Conservation (phyloP, 2,888 invertebrate species). For the Nomada flava region DNA sequence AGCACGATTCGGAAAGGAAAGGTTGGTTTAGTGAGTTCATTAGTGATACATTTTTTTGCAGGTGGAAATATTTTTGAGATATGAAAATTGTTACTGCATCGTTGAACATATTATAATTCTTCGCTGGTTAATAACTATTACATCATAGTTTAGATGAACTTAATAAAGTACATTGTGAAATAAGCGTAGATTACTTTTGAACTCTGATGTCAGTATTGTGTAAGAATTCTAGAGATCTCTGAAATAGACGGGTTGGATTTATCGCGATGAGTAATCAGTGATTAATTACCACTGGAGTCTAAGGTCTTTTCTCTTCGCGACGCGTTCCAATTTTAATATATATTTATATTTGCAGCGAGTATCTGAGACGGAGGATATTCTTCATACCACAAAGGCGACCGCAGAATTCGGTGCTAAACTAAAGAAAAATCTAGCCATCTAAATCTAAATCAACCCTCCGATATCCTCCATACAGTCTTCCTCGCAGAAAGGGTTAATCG, state of each 20-base stretch:
- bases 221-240: slow-evolving; percentile 1
- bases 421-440: too few relatives aligned
- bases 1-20: too few relatives aligned
- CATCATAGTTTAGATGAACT: neutral
- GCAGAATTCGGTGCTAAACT: too few relatives aligned
- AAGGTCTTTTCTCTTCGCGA: neutral
- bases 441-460: too few relatives aligned
- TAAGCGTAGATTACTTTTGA: neutral
- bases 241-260: neutral
- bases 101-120: neutral
- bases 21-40: too few relatives aligned
- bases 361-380: too few relatives aligned
- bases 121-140: neutral
- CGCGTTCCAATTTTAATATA: neutral
- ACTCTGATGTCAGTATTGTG: slow-evolving; percentile 8
- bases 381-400: too few relatives aligned
- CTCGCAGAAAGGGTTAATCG: too few relatives aligned
- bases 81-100: too few relatives aligned
- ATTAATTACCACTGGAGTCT: neutral
- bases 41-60: too few relatives aligned
- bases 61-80: too few relatives aligned
- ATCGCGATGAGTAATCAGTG: neutral
- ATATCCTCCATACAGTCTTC: too few relatives aligned
- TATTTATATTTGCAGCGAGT: neutral
- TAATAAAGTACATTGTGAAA: slow-evolving; percentile 3